phyloP scores from a whole-genome alignment of 2,888 invertebrate species.

The Iphiclides podalirius region DNA sequence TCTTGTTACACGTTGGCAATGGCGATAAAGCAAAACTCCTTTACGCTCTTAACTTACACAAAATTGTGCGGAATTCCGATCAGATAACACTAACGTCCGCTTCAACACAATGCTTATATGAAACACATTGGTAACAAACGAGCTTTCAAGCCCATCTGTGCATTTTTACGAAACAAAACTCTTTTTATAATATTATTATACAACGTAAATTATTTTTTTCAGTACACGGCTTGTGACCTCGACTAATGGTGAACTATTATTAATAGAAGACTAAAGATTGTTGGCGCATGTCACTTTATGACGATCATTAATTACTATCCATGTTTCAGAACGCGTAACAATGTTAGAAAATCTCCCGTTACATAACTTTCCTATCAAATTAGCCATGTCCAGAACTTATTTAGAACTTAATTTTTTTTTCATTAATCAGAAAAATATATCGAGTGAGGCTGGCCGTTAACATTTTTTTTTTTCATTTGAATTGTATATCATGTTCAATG shows the following conservation, averaged over 20 bases:
- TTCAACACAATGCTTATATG: constrained; percentile 52
- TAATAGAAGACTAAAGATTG: no score
- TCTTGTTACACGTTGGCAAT: constrained; percentile 70
- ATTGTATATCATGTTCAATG: constrained; percentile 1
- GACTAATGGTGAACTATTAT: not conserved
- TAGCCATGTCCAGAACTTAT: no score
- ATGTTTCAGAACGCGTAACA: no score
- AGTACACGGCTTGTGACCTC: not conserved
- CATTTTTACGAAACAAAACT: constrained; percentile 2
- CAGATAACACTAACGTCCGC: constrained; percentile 70
- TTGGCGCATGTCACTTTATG: no score
- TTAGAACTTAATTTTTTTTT: no score
- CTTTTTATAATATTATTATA: not conserved
- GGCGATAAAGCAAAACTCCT: constrained; percentile 53
- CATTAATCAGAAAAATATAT: no score
- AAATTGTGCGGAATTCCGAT: constrained; percentile 70
- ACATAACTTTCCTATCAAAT: no score
- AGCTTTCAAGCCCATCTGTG: constrained; percentile 49
- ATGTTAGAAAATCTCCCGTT: no score
- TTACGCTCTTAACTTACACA: constrained; percentile 35
- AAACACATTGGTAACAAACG: constrained; percentile 48
- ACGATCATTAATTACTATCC: no score
- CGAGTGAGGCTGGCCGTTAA: not conserved
- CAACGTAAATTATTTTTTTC: no score
- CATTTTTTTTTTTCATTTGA: constrained; percentile 3